Base-by-base conservation (phyloP, 2,888 invertebrate species). In the Caenorhabditis wallacei region DNA sequence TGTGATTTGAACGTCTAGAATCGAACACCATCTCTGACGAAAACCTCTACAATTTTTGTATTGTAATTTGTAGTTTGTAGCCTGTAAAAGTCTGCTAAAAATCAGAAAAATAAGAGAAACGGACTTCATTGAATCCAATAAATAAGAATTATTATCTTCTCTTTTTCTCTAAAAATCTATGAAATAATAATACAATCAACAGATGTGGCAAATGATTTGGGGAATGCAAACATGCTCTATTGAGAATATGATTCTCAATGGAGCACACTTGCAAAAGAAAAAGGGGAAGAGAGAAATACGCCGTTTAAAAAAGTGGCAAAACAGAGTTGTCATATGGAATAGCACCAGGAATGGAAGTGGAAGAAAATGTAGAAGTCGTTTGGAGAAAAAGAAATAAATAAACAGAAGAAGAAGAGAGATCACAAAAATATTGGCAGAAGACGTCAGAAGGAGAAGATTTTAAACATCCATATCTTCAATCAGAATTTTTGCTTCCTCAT, bases 401-500 rank as follows among this genome's bases (percentile, higher is more conserved):
- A 82, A 71, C 71, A 57, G 51, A 11, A 51, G 18, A 35, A 18
- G n/a, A 18, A 16, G 30, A 22, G 56, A 63, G 43, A 69, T 57
- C 51, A 11, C 37, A 57, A 59, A 51, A 61, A 16, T 7, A 43
- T 37, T 7, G 18, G 46, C 20, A 22, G 46, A 51, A 26, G 24
- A 22, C 16, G 2, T 16, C 20, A 56, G 16, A 30, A 13, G 8
- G 22, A 30, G 26, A 53, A 82, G 48, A 72, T 61, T 10, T 79
- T 46, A 82, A 30, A 82, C 68, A 51, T 78, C 71, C 78, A 82
- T 82, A 43, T 83, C 83, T 30, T 83, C 83, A 46, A 72, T 66
- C 16, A 83, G 66, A 35, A 83, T 75, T 71, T 75, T 79, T 20
- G 83, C 83, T 43, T 83, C 83, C 54, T 83, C 83, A 40, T 83